Percentiles rank a stretch among this genome's conserved stretches.
phyloP scores from a whole-genome alignment of 2,797 vertebrate species.

The Fratercula arctica region DNA sequence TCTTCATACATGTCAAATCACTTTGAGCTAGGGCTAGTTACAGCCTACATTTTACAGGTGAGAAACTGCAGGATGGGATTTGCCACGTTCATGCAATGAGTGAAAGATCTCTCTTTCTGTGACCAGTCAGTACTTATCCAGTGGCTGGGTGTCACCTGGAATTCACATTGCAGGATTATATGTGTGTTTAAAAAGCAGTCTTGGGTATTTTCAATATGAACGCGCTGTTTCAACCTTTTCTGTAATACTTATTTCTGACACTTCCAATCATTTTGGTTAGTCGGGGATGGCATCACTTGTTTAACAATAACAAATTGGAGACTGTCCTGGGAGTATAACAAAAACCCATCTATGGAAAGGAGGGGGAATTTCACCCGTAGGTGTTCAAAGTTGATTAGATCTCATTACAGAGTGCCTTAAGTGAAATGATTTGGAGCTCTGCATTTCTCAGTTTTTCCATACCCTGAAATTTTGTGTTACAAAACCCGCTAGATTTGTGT shows the following conservation, averaged over 20 bases:
- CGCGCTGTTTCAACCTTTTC: background rate
- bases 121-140: background rate
- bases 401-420: constrained; percentile 28
- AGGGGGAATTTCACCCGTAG: constrained; percentile 6
- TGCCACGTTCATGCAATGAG: background rate
- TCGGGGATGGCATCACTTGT: background rate
- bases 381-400: constrained; percentile 25
- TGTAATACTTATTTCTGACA: background rate
- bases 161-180: background rate
- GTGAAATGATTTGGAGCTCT: constrained; percentile 11
- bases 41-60: background rate
- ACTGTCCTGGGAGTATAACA: background rate
- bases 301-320: constrained; percentile 18
- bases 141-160: background rate
- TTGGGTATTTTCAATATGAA: background rate
- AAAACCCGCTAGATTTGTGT: background rate
- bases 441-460: constrained; percentile 4
- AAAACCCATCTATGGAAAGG: background rate
- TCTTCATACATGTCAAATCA: background rate
- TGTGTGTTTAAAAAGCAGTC: background rate
- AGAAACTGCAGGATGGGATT: background rate
- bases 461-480: background rate
- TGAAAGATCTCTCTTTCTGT: background rate
- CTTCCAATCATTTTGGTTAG: background rate
- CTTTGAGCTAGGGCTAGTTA: background rate